Conservation (phyloP, 2,888 invertebrate species). For the Branchellion lobata region DNA sequence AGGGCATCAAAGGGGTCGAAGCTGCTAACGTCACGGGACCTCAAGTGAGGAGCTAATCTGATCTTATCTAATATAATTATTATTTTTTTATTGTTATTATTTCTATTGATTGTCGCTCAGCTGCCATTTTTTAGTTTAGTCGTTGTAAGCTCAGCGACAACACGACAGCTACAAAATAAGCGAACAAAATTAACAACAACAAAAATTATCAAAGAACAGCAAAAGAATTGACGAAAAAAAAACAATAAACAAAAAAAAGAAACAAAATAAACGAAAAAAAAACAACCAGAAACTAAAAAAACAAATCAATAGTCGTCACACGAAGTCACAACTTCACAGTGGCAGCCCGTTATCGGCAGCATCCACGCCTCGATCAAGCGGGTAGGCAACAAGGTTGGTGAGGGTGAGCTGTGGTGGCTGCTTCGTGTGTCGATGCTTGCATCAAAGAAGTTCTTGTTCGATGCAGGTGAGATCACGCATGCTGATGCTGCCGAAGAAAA, state of each 20-base stretch:
- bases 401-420: no score
- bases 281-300: no score
- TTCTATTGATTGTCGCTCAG: not conserved
- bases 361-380: slow-evolving; percentile 41
- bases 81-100: no score
- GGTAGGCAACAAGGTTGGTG: slow-evolving; percentile 23
- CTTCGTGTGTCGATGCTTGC: not conserved
- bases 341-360: slow-evolving; percentile 42
- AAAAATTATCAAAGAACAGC: no score
- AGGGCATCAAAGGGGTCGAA: slow-evolving; percentile 74
- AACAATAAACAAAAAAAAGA: no score
- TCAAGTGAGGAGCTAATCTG: slow-evolving; percentile 65
- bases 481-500: not conserved
- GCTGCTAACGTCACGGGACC: slow-evolving; percentile 96
- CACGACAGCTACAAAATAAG: no score
- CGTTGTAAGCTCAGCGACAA: no score
- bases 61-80: no score
- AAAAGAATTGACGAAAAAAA: no score
- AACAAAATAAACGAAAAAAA: no score
- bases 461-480: not conserved
- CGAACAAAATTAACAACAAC: no score
- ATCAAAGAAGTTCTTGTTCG: not conserved
- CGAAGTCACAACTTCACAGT: not conserved
- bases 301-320: no score
- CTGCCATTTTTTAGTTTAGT: not conserved